Evolutionary conservation across 2,888 invertebrate species (phyloP), one percentile per base, ranked within the genome.

Genomic region (Meloe dianella): DNA sequence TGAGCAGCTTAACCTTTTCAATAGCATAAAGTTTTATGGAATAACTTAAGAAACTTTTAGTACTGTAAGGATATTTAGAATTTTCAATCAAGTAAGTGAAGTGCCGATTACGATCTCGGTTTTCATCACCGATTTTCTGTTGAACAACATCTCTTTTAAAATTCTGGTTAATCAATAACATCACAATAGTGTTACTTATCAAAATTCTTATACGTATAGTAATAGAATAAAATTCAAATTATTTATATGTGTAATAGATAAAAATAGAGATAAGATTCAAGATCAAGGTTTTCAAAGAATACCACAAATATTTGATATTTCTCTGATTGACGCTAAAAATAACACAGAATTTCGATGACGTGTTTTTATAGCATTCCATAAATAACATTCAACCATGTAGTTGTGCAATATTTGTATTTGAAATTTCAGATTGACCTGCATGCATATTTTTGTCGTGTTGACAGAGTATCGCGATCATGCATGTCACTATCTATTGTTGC

Each of bases 401-500:
- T 20, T 51, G 22, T 20, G 24, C 14, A 54, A 54, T 54, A 27
- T 54, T 24, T 54, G 27, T 54, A 27, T 54, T 54, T 27, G 54
- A 27, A 54, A 24, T 54, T 54, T 54, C 24, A 54, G n/a, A 54
- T 54, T 54, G 54, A 54, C 54, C 54, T 54, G 27, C 54, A 54
- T 68, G 66, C 69, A 64, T 69, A 69, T 66, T 70, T 70, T 65
- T 65, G 56, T 58, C 1, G 47, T 58, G 60, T 38, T 68, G 70
- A 70, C 67, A 70, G 70, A 63, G 63, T 58, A 58, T 62, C 41
- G 63, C 63, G 61, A 63, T 63, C 62, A 64, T 60, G 59, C 57
- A 59, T 64, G 63, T 67, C 70, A 61, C 70, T 64, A 68, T 68
- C 67, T 70, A 70, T 70, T 68, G 70, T 70, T 65, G 65, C 57